phyloP scores from a whole-genome alignment of 1,140 invertebrate genomes.

The Archivesica marissinica region DNA sequence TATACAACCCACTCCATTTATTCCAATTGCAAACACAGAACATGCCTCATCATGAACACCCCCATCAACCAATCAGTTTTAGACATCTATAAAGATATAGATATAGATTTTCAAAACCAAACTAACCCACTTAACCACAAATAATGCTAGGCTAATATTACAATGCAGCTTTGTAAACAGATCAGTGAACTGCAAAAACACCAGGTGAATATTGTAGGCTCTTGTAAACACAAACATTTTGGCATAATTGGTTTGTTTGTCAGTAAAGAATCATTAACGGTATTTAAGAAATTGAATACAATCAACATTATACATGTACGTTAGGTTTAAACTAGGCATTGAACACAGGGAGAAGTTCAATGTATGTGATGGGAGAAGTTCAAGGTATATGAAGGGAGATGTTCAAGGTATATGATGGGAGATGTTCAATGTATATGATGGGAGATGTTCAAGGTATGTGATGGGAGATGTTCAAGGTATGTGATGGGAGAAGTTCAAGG shows the following conservation, averaged over 20 bases:
- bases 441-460: too few relatives aligned
- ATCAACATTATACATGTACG: not conserved
- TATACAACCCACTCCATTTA: constrained; percentile 19
- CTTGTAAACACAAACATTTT: not conserved
- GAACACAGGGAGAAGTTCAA: too few relatives aligned
- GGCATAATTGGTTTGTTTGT: not conserved
- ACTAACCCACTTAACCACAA: constrained; percentile 26
- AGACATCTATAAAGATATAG: constrained; percentile 12
- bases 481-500: too few relatives aligned
- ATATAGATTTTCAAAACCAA: constrained; percentile 39
- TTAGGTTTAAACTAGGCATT: too few relatives aligned
- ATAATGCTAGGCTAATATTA: constrained; percentile 8
- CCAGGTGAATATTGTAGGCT: not conserved
- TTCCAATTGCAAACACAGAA: constrained; percentile 2
- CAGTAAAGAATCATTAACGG: not conserved
- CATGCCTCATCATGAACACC: not conserved
- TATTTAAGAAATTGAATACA: not conserved
- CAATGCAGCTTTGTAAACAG: not conserved
- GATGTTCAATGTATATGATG: too few relatives aligned
- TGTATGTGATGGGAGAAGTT: too few relatives aligned
- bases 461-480: too few relatives aligned
- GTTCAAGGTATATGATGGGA: too few relatives aligned
- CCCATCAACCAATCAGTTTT: constrained; percentile 29
- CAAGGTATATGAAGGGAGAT: too few relatives aligned
- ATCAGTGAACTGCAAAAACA: not conserved